Base-by-base conservation (phyloP, 2,888 invertebrate genomes). In the Watsonalla binaria region DNA sequence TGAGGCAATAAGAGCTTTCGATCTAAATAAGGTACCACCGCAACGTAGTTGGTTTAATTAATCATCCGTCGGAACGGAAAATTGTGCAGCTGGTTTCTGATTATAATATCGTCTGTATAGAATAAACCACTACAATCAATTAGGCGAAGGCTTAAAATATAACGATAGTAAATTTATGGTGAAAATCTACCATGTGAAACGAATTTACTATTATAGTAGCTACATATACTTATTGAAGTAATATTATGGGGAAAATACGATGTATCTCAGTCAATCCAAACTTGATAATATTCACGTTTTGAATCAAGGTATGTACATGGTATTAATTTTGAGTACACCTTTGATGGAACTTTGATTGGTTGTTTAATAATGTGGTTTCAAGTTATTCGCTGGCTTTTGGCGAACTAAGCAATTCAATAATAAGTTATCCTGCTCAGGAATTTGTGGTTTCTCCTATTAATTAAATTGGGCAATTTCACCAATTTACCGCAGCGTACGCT, bases 11-110 rank as follows among this genome's bases (percentile, higher is more conserved):
- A 9, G 13, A 6, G 37, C 37, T 49, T 14, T 49, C 9, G 14
- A 49, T 37, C 42, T 37, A 7, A 46, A 7, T 37, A 49, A 8
- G 14, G 49, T 14, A 49, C 14, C n/a, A 49, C 49, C 49, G 49
- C 14, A 11, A 9, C 15, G 49, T 49, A 70, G 73, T 73, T 75
- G 72, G 74, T 78, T 74, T 86, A 86, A 87, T 88, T 85, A 86
- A 87, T 86, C 85, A 86, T 73, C 73, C 74, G 72, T 58, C 70
- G 75, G 74, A 72, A 76, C 76, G 83, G 85, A 84, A 86, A 86
- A 88, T 82, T 71, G 78, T 73, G 69, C 82, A 85, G 86, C 84
- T 85, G 80, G 72, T 78, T 72, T 64, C 72, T 63, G 70, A 76
- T 79, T 84, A 84, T 79, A 82, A 79, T 76, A 78, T 71, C 76